Evolutionary conservation across 2,113 vertebrate species (phyloP).

Genomic region (Halichoerus grypus): DNA sequence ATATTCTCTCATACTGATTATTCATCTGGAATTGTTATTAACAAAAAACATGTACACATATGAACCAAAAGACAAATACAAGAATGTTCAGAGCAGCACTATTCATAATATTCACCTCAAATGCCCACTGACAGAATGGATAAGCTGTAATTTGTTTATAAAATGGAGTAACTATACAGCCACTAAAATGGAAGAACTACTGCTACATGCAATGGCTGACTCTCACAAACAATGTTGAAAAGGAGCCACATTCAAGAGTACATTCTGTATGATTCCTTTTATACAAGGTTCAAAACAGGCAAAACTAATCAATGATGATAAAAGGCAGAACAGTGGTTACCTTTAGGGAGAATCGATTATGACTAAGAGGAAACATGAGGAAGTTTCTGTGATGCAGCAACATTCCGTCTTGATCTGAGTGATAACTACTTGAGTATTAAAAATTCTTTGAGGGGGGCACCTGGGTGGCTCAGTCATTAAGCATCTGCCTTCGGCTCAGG

Average conservation of each 20-base stretch:
- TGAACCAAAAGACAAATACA: neutral
- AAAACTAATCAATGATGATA: neutral
- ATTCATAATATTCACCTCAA: neutral
- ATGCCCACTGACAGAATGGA: neutral
- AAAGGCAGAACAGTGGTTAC: neutral
- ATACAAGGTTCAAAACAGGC: neutral
- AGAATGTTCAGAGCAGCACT: constrained; percentile 13
- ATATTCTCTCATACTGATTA: neutral
- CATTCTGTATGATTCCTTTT: neutral
- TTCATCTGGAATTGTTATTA: neutral
- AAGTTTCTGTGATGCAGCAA: neutral
- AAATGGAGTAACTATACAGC: neutral
- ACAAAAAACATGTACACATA: neutral
- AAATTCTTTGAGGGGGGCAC: neutral
- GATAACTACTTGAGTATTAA: neutral
- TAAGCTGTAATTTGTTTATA: neutral
- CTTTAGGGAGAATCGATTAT: neutral
- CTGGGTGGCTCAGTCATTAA: too few relatives aligned
- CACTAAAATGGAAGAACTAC: constrained; percentile 38
- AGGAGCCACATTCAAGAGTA: neutral
- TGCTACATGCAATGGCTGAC: neutral
- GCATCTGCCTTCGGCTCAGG: too few relatives aligned
- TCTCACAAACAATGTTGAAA: constrained; percentile 32
- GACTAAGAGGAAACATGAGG: neutral
- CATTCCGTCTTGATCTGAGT: neutral